Evolutionary conservation across 2,888 invertebrate genomes (phyloP), one percentile per base, ranked within the genome.

Genomic region (Conomelus anceps): DNA sequence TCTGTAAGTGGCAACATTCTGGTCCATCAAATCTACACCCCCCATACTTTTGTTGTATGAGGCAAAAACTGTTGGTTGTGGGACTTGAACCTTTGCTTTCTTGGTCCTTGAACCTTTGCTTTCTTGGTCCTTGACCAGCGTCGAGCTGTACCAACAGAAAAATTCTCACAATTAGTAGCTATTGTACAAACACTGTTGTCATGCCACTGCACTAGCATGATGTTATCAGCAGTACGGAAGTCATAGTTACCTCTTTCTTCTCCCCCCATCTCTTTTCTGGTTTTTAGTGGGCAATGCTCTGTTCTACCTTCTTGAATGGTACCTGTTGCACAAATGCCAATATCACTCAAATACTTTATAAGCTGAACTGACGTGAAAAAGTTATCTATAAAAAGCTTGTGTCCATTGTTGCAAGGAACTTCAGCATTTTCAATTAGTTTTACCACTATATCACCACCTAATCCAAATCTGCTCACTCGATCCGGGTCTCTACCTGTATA

Each of bases 201-300:
- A 7, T 87, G 13, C 88, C 88, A 89, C 4, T 84, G 26, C 4
- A 88, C 89, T 22, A 89, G 22, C 89, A 89, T 88, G n/a, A 89
- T 84, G 22, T 88, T 85, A 6, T 89, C 24, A 17, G 89, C 24
- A 63, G 87, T 84, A n/a, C 22, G 87, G 23, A 88, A 85, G 22
- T 88, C 88, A 85, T 26, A 88, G 1, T n/a, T n/a, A 0, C 88
- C 88, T 85, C 84, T 23, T 20, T 26, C 87, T 89, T 89, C 87
- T 11, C 63, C 23, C 84, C n/a, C 23, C n/a, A 89, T 20, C 20
- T 87, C 89, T 84, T 87, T 89, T 20, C 9, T 17, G 20, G n/a
- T 88, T 89, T 89, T 89, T 20, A 89, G 26, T n/a, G 88, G 22
- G 34, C 88, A 89, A 11, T 29, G 84, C 34, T 89, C 89, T 20